A percentile compares a stretch with the other conserved stretches of the same genome.
These are phyloP conservation scores for Sinocyclocheilus grahami DNA, from an alignment of 2,113 vertebrate genomes.

Conservation along the genomic window DNA sequence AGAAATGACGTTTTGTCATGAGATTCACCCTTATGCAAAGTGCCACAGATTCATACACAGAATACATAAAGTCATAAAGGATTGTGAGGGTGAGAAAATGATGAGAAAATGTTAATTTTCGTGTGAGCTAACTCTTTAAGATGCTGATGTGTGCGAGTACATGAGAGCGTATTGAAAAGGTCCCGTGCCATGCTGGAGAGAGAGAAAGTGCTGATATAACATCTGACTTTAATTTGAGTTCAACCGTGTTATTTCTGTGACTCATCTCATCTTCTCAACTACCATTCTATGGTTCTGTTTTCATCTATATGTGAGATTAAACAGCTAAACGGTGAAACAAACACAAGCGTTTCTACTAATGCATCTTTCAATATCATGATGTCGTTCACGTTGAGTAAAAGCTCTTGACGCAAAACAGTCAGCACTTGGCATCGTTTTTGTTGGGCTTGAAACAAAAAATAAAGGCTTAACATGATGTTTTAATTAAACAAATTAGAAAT, in stretches of 20 bases:
- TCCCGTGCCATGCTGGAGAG: slow-evolving; percentile 19
- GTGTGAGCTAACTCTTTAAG: not conserved
- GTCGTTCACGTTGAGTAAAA: not conserved
- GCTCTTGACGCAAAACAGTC: not conserved
- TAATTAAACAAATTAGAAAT: not conserved
- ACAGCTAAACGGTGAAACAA: not conserved
- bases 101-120: not conserved
- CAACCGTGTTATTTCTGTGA: not conserved
- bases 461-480: slow-evolving; percentile 26
- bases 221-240: not conserved
- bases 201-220: not conserved
- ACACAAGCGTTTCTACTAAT: too few relatives aligned
- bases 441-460: not conserved
- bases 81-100: not conserved
- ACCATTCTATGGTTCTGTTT: not conserved
- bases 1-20: not conserved
- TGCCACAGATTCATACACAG: not conserved
- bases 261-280: not conserved
- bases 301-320: slow-evolving; percentile 3
- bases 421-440: not conserved
- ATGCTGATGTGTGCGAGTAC: not conserved
- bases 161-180: not conserved
- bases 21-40: not conserved
- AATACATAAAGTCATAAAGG: not conserved
- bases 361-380: not conserved